Evolutionary conservation across 2,888 invertebrate genomes (phyloP), one percentile per base, ranked within the genome.

Genomic region (Cheilosia grossa): DNA sequence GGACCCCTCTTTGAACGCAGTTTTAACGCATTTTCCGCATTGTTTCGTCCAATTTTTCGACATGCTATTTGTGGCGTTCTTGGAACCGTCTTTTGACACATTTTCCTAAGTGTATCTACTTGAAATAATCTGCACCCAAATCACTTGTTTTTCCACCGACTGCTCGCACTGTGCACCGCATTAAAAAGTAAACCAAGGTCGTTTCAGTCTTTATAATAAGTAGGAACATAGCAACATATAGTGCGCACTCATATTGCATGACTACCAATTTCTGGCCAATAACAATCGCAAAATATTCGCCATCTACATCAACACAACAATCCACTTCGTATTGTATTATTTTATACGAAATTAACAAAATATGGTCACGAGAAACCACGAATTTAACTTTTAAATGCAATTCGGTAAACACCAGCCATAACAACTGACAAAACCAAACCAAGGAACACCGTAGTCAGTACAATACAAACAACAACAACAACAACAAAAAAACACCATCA

Each of bases 311-410:
- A 19, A 19, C 49, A 3, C 4, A 21, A 49, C 49, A 37, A 40
- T 72, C 56, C 42, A 21, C 21, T 21, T 51, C 53, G 49, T 17
- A 30, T 33, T 61, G 61, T 53, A 56, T 30, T 19, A 44, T 56
- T 56, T 21, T 42, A 61, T 58, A 77, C 54, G 56, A 67, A 78
- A 56, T 63, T 54, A 78, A 44, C 61, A 78, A 54, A 49, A 69
- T 56, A 70, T 19, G 49, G 66, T 79, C 66, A 79, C 72, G 72
- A 42, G 21, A 72, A 59, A 44, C 64, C 51, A 53, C 64, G 33
- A 79, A 79, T 72, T 67, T 61, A 33, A 61, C 53, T 61, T 80
- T 80, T 66, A 73, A 66, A 72, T 59, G 53, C 59, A 73, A 78
- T 70, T 70, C 51, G 37, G 53, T 42, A 61, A 61, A 53, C 27